Base-by-base conservation (phyloP, 2,888 invertebrate genomes). In the Andrena hattorfiana region DNA sequence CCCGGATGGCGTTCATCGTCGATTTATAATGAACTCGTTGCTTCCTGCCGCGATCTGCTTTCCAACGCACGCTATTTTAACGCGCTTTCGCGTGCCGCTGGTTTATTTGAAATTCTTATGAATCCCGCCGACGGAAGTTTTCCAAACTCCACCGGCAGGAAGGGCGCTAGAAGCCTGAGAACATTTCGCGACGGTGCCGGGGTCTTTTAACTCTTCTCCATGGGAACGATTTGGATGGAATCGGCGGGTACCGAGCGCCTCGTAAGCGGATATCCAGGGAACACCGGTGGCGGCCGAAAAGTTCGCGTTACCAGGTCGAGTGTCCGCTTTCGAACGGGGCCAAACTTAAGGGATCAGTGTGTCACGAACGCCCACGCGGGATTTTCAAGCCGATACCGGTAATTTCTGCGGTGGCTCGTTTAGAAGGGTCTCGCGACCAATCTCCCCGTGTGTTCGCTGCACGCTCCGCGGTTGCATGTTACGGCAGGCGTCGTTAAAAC, bases 21-120 rank as follows among this genome's bases (percentile, higher is more conserved):
- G 82, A 69, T 74, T 83, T 73, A 86, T 86, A 77, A 83, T 60
- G 83, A 72, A 83, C 81, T 81, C 56, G 81, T 80, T 81, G 81
- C 69, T 77, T 81, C 81, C 81, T 81, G 83, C 63, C 16, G 71
- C 60, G 51, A 77, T 81, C 77, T 60, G 59, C 67, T 69, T 72
- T 81, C 63, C 66, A 74, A 28, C 60, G 48, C 60, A 66, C 66
- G 68, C 63, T 76, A 81, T 30, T 83, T 72, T 51, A 69, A 72
- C 49, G 32, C n/a, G 59, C 30, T 64, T 71, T 70, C 76, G 77
- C 60, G 30, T 62, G 51, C 42, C 49, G 74, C 30, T n/a, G 7
- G 62, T 32, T 73, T 81, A 67, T 67, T 77, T 48, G 32, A 51
- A 77, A 66, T 67, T 77, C 71, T 60, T 67, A 67, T 28, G 49